Conservation (phyloP, 2,888 invertebrate genomes). For the Timema cristinae region DNA sequence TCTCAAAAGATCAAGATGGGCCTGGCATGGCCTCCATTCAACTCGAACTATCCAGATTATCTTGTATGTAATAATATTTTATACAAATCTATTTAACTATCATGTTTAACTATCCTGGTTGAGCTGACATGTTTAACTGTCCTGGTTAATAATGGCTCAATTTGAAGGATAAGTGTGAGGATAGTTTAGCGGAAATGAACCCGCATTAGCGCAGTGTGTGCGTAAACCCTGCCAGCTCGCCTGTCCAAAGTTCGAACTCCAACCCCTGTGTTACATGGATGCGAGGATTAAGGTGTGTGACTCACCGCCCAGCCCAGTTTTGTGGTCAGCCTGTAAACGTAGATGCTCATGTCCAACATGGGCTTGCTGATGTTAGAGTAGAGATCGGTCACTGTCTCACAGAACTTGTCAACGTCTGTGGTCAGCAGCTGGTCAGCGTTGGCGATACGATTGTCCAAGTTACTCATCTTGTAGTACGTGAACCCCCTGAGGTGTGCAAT, state of each 20-base stretch:
- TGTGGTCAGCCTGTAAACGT: slow-evolving; percentile 82
- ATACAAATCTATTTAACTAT: no score
- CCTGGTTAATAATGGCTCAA: no score
- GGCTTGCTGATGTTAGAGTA: slow-evolving; percentile 98
- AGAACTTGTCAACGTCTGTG: slow-evolving; percentile 96
- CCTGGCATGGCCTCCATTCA: no score
- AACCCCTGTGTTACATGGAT: neutral
- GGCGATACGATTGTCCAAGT: slow-evolving; percentile 89
- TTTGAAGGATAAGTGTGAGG: no score
- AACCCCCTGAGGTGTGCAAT: slow-evolving; percentile 61
- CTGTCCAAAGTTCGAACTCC: neutral
- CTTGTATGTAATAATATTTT: no score
- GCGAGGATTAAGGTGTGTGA: neutral
- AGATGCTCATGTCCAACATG: slow-evolving; percentile 88
- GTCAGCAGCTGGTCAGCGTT: slow-evolving; percentile 96
- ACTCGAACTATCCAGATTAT: no score
- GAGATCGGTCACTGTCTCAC: slow-evolving; percentile 89
- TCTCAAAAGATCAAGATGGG: no score
- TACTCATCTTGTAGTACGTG: slow-evolving; percentile 95
- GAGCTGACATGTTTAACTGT: no score
- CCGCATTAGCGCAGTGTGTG: no score
- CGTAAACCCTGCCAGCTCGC: no score
- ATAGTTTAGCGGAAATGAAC: no score
- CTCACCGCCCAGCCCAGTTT: slow-evolving; percentile 75
- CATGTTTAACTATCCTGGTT: no score